Evolutionary conservation across 2,797 vertebrate species (phyloP).

Genomic region (Lophura swinhoii): DNA sequence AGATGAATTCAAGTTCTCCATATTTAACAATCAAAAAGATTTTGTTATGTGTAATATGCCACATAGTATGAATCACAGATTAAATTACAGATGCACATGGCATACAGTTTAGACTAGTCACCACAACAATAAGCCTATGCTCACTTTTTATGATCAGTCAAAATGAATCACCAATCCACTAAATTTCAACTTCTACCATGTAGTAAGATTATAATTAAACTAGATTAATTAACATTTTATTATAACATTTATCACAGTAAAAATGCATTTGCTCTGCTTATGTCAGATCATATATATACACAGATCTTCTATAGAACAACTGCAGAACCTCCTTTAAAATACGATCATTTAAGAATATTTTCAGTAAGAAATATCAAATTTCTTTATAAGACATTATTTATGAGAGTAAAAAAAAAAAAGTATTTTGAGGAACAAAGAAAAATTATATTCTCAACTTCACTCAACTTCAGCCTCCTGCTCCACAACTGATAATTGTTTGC

Average conservation of each 20-base stretch:
- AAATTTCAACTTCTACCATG: slow-evolving; percentile 65
- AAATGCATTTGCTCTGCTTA: slow-evolving; percentile 56
- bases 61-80: slow-evolving; percentile 59
- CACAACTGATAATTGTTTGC: slow-evolving; percentile 76
- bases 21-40: slow-evolving; percentile 36
- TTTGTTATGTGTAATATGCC: slow-evolving; percentile 45
- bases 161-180: slow-evolving; percentile 71
- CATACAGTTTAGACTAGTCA: slow-evolving; percentile 66
- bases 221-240: slow-evolving; percentile 76
- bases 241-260: not conserved
- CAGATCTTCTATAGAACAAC: slow-evolving; percentile 44
- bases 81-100: slow-evolving; percentile 64
- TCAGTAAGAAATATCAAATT: slow-evolving; percentile 36
- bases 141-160: slow-evolving; percentile 76
- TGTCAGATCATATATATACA: slow-evolving; percentile 20
- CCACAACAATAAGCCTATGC: slow-evolving; percentile 67
- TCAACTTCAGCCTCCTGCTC: slow-evolving; percentile 46
- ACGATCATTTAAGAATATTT: slow-evolving; percentile 41
- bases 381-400: slow-evolving; percentile 40
- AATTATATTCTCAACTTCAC: slow-evolving; percentile 52
- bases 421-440: slow-evolving; percentile 62
- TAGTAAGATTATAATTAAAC: slow-evolving; percentile 71
- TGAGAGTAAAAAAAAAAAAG: not conserved
- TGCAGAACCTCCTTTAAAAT: slow-evolving; percentile 47
- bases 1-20: slow-evolving; percentile 12